Base-by-base conservation (phyloP, 1,140 invertebrate species). In the Megathymus violae region DNA sequence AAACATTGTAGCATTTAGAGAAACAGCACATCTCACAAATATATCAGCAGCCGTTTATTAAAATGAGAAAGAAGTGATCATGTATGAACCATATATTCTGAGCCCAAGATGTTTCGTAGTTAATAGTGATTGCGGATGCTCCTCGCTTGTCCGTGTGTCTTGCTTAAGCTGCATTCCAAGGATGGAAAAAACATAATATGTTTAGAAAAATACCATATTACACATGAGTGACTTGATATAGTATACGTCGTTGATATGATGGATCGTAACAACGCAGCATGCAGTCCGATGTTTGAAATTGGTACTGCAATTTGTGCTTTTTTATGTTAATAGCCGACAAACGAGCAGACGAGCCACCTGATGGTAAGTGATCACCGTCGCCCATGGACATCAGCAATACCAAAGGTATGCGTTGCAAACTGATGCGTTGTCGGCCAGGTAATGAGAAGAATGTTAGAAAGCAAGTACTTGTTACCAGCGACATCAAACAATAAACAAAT, bases 141-240 rank as follows among this genome's bases (percentile, higher is more conserved):
- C 69, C 70, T 74, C 65, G 51, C 46, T 56, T 65, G 70, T 85
- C 85, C 82, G 74, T 77, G 64, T 63, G 64, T 74, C 74, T 81
- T 64, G 74, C 61, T 88, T 90, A 90, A 84, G 88, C 88, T 90
- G 88, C 88, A 89, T 89, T 87, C 86, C 88, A 62, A 74, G 69
- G 74, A 77, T 58, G 60, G 71, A 74, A 78, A 80, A 69, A 75
- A 58, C 61, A 66, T 66, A 41, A n/a, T n/a, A 56, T 58, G 56
- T 44, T 34, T 52, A 47, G 43, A 47, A 44, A 44, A 9, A 44
- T 46, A 19, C 7, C 11, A 47, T 47, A 22, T 25, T 27, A 47
- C 7, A 47, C 13, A 27, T 22, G 10, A n/a, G n/a, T n/a, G n/a
- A n/a, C n/a, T 22, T 22, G 19, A 22, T 22, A 22, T 22, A 22